Evolutionary conservation across 2,797 vertebrate genomes (phyloP), one percentile per base, ranked within the genome.

Genomic region (Epinephelus awoara): DNA sequence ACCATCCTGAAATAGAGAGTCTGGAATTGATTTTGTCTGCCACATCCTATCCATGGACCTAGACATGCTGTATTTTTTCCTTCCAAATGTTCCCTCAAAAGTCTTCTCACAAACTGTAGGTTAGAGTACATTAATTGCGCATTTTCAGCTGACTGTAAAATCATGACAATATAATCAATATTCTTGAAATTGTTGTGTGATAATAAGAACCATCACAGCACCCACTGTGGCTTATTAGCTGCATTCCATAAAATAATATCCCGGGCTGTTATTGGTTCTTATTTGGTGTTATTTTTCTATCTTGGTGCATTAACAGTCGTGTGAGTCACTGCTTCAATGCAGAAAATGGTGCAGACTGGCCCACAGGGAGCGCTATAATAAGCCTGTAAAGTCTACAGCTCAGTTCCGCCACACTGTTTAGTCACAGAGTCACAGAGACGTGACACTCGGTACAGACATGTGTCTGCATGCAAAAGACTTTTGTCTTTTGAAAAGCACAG

Each of bases 11-110:
- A 67, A 50, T 40, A n/a, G 42, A n/a, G 42, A 0, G 8, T 13
- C 49, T 72, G 14, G 46, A 52, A 88, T 86, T 68, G 61, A 88
- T 82, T 88, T 66, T 34, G 49, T 75, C 70, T 57, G 19, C 25
- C 15, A 50, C 73, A 47, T 75, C 61, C 29, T 18, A 23, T 19
- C 44, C 0, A 1, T 56, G 34, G 18, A 69, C 40, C 68, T 4
- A 34, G 17, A 50, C n/a, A 6, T 19, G 19, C 25, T 47, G 25
- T 18, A 46, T 25, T 64, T 19, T n/a, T 66, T 23, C n/a, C 6
- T 44, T 64, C 50, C 42, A 51, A 42, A 17, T 38, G 51, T 69
- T 25, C 10, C 49, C 23, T 57, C 6, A 54, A 52, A 68, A 62
- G 27, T 52, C 11, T 64, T 75, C 19, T 34, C 13, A 68, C 50